A percentile compares a stretch with the other conserved stretches of the same genome.
phyloP scores from a whole-genome alignment of 2,113 vertebrate genomes.

The Otocyon megalotis region DNA sequence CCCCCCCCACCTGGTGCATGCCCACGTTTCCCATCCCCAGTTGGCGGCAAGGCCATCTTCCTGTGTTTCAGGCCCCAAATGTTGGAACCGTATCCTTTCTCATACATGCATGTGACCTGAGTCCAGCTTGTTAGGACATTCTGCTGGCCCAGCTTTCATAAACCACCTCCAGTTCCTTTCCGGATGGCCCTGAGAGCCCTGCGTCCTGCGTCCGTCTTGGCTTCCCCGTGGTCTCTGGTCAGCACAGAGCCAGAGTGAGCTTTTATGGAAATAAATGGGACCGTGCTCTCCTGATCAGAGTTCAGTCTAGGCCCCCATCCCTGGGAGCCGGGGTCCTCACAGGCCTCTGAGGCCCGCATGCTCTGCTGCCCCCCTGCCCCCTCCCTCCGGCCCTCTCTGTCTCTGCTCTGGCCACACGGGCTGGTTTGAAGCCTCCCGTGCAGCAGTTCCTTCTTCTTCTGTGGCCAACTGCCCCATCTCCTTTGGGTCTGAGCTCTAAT shows the following conservation, averaged over 20 bases:
- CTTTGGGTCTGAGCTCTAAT: not conserved
- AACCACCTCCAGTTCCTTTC: not conserved
- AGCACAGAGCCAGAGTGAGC: not conserved
- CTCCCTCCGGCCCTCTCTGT: not conserved
- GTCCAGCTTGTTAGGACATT: not conserved
- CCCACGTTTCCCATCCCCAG: not conserved
- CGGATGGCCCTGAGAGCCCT: not conserved
- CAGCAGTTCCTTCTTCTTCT: not conserved
- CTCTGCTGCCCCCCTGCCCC: not conserved
- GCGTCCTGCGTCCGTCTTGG: not conserved
- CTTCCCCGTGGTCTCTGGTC: not conserved
- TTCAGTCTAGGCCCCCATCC: not conserved
- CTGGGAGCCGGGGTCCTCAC: not conserved
- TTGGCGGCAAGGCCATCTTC: not conserved
- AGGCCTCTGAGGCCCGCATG: no score
- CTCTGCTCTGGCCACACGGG: not conserved
- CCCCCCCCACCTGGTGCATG: not conserved
- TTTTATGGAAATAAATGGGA: not conserved
- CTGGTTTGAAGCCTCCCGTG: not conserved
- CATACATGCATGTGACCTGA: not conserved
- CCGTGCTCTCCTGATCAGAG: not conserved
- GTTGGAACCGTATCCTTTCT: not conserved
- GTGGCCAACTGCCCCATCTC: not conserved
- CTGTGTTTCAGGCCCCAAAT: not conserved
- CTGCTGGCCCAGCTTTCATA: not conserved